Base-by-base conservation (phyloP, 2,113 vertebrate species). In the Polypterus bichir region DNA sequence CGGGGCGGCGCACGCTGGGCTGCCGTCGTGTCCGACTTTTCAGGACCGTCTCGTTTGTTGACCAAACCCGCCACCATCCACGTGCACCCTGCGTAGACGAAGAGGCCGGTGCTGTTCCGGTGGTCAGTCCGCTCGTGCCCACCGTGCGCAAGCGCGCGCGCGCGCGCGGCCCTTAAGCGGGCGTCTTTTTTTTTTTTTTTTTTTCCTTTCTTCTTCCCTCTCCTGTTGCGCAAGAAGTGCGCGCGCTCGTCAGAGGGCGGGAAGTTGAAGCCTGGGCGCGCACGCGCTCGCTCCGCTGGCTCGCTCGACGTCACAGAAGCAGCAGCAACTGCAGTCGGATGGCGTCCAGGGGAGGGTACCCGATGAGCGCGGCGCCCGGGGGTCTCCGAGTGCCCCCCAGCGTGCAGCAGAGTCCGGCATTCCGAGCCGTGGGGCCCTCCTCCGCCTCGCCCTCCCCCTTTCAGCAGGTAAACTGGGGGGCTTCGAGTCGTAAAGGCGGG, bases 331-430 rank as follows among this genome's bases (percentile, higher is more conserved):
- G 60, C n/a, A 46, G 51, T 10, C 7, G 51, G 51, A 84, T 81
- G 82, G 65, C 80, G 73, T 74, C 80, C 3, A 81, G 79, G 70
- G 79, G 78, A 70, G 65, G 74, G 60, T 82, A 82, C 62, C 56
- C 78, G 46, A 27, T 66, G 48, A 64, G 54, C 44, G 48, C 61
- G 9, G 77, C 71, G 67, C 60, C 71, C 44, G 73, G 70, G 67
- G 80, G 74, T 4, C 71, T 82, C 72, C 81, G 86, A 72, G 79
- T 86, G 73, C 11, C 74, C 8, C 54, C 61, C 4, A 74, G 70
- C 52, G 73, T 87, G 70, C 79, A 75, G 6, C 80, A 79, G 44
- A 60, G 68, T 62, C 69, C 76, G 8, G 80, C 70, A 57, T 87
- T 72, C 70, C 77, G 86, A 8, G 70, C 74, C 59, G 70, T 88